A percentile compares a stretch with the other conserved stretches of the same genome.
These are phyloP conservation scores for Saccostrea cuccullata DNA, from an alignment of 1,140 invertebrate species.

Conservation along the genomic window DNA sequence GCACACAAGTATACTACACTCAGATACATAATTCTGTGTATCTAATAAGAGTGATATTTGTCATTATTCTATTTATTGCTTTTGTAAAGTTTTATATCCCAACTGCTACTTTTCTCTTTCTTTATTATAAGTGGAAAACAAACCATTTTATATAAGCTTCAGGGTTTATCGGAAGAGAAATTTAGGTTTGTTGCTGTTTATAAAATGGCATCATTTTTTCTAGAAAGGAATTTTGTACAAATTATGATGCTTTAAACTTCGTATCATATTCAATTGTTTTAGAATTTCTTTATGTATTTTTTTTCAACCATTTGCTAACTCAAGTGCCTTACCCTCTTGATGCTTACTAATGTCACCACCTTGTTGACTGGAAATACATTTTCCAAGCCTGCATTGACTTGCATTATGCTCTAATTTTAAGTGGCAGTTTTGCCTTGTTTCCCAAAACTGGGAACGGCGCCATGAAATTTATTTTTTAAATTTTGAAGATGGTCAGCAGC, in stretches of 20 bases:
- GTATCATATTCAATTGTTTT: constrained; percentile 1
- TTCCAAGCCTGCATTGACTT: background rate
- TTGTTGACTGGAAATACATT: background rate
- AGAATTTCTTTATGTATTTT: background rate
- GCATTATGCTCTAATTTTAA: background rate
- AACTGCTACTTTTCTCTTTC: no score
- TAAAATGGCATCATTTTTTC: background rate
- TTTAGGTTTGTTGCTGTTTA: background rate
- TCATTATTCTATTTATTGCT: no score
- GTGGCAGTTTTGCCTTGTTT: background rate
- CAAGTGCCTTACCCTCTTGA: background rate
- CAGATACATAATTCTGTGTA: no score
- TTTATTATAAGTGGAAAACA: no score
- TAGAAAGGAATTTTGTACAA: background rate
- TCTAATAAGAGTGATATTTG: no score
- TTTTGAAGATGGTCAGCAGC: background rate
- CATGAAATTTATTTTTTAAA: background rate
- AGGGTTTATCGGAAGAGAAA: background rate
- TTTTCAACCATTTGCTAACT: background rate
- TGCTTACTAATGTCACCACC: background rate
- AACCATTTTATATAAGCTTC: no score
- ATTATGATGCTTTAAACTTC: background rate
- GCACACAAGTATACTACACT: no score
- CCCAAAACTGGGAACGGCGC: background rate
- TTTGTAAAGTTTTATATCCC: no score